These are phyloP conservation scores for Channa striata DNA, from an alignment of 2,797 vertebrate species.

Conservation along the genomic window DNA sequence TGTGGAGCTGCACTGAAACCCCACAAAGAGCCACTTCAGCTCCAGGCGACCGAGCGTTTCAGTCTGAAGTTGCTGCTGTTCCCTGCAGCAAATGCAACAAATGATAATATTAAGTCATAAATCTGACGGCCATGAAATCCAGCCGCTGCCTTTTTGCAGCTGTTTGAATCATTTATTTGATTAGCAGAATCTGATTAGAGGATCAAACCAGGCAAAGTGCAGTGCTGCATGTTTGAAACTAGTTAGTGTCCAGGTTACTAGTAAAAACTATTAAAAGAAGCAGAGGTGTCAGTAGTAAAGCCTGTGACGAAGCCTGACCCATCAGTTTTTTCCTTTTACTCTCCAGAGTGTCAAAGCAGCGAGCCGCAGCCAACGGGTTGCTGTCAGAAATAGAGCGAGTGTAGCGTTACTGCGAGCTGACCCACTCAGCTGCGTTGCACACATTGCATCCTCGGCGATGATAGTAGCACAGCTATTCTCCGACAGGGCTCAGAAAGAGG, in stretches of 20 bases:
- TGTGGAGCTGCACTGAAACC: not conserved
- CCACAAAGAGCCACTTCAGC: constrained; percentile 11
- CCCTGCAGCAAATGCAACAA: constrained; percentile 28
- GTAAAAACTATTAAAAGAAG: not conserved
- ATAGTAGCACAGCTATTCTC: constrained; percentile 57
- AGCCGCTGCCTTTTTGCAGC: no score
- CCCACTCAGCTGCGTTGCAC: constrained; percentile 47
- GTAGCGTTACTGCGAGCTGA: constrained; percentile 50
- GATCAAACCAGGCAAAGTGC: not conserved
- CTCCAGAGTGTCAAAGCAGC: constrained; percentile 5
- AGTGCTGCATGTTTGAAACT: not conserved
- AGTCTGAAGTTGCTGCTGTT: constrained; percentile 26
- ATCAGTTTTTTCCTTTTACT: constrained; percentile 36
- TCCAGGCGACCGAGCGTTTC: not conserved
- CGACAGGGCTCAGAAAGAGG: constrained; percentile 1
- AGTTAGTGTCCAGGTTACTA: not conserved
- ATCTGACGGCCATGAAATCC: no score
- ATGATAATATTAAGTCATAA: no score
- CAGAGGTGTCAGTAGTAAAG: constrained; percentile 40
- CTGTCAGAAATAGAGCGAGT: constrained; percentile 62
- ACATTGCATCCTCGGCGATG: constrained; percentile 36
- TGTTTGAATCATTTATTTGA: no score
- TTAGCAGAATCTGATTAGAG: no score
- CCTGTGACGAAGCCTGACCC: constrained; percentile 55
- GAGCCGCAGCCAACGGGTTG: constrained; percentile 49